These are phyloP conservation scores for Coptodon rendalli DNA, from an alignment of 2,113 vertebrate species.

Conservation along the genomic window DNA sequence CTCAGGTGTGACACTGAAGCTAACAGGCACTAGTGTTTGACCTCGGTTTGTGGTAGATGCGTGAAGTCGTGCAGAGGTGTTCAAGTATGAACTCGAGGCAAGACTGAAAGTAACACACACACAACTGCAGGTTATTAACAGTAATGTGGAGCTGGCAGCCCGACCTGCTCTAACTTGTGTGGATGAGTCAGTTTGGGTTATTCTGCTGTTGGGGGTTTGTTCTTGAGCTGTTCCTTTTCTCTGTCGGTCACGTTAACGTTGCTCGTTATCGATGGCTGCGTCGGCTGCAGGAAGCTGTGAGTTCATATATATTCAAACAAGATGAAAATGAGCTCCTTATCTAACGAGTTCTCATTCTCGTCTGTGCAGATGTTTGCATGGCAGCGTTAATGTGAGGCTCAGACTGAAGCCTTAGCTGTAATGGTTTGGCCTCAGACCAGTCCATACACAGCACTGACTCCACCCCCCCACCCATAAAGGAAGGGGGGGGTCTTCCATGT, in stretches of 20 bases:
- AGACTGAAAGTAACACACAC: neutral
- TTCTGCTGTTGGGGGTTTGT: neutral
- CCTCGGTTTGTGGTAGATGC: neutral
- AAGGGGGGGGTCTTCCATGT: neutral
- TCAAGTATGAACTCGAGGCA: neutral
- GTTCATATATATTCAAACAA: neutral
- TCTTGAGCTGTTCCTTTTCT: neutral
- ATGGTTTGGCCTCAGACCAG: neutral
- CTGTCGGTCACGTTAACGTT: neutral
- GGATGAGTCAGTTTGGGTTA: neutral
- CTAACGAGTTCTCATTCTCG: neutral
- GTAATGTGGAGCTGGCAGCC: neutral
- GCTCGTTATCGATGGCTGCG: neutral
- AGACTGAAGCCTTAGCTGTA: neutral
- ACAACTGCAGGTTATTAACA: neutral
- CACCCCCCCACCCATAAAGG: neutral
- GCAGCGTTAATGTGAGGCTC: neutral
- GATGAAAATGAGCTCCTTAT: neutral
- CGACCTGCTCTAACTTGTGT: neutral
- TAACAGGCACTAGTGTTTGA: neutral
- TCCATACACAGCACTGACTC: neutral
- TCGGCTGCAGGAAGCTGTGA: neutral
- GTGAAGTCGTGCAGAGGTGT: neutral
- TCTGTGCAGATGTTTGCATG: neutral
- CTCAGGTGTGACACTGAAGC: neutral